phyloP scores from a whole-genome alignment of 2,113 vertebrate genomes.

The Ariopsis seemanni region DNA sequence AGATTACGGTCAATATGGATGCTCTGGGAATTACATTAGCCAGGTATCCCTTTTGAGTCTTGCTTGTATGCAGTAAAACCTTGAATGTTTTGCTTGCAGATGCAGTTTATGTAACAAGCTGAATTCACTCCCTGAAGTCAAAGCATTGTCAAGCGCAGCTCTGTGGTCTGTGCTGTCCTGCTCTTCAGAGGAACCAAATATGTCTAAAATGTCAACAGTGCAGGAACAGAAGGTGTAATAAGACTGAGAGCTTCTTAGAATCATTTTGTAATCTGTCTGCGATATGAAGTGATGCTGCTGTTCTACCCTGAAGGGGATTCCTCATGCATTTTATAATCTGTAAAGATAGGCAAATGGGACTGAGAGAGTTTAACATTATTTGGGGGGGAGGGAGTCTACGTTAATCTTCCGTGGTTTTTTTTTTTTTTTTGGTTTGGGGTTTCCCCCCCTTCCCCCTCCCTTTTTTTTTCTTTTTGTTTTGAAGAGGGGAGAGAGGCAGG shows the following conservation, averaged over 20 bases:
- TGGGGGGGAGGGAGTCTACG: constrained; percentile 59
- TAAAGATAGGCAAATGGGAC: constrained; percentile 65
- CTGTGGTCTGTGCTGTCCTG: constrained; percentile 80
- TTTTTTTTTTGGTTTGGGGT: neutral
- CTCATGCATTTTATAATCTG: constrained; percentile 67
- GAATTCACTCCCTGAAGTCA: constrained; percentile 77
- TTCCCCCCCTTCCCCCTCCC: too few species aligned
- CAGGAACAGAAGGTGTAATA: constrained; percentile 45
- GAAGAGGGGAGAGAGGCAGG: constrained; percentile 38
- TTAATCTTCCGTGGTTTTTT: constrained; percentile 59
- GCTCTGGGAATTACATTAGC: neutral
- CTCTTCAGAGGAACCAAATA: constrained; percentile 78
- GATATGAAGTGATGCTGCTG: constrained; percentile 73
- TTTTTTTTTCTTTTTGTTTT: constrained; percentile 13
- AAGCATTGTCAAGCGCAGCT: constrained; percentile 82
- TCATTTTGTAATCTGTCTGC: constrained; percentile 76
- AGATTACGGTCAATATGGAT: neutral
- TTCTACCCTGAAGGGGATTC: constrained; percentile 71
- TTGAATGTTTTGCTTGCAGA: constrained; percentile 69
- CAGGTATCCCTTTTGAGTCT: neutral
- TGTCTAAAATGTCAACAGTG: constrained; percentile 68
- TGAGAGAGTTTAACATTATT: constrained; percentile 70
- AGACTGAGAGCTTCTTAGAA: constrained; percentile 46
- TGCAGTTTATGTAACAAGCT: constrained; percentile 98
- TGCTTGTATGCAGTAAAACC: neutral